Percentiles rank a stretch among this genome's conserved stretches.
Conservation (phyloP, 2,113 vertebrate species). For the Irena cyanogastra region DNA sequence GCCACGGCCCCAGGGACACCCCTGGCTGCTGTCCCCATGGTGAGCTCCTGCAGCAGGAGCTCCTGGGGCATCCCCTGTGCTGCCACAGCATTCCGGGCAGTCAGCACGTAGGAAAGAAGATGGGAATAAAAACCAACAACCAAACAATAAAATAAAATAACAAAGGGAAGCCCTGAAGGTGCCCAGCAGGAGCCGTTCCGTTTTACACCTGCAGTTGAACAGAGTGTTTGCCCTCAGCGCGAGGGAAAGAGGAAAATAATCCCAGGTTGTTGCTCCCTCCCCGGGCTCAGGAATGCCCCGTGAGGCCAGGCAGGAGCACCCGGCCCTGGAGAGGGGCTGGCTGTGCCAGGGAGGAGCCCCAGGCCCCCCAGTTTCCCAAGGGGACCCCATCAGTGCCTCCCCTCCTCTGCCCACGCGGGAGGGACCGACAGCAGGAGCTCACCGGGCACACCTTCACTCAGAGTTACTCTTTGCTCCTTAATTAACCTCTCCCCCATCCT, state of each 20-base stretch:
- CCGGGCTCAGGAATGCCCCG: neutral
- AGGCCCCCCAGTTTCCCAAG: neutral
- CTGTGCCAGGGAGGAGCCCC: neutral
- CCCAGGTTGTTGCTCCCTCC: fast-evolving
- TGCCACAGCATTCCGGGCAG: neutral
- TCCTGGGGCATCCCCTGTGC: fast-evolving
- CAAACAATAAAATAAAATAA: neutral
- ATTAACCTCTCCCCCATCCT: neutral
- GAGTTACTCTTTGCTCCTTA: neutral
- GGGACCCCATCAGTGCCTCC: neutral
- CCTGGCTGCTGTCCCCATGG: neutral
- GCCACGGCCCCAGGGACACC: neutral
- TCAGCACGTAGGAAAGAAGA: neutral
- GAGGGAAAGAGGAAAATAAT: fast-evolving
- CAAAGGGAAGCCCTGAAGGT: neutral
- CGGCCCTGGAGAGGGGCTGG: neutral
- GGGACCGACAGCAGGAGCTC: no score
- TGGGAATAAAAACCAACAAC: neutral
- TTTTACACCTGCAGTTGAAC: neutral
- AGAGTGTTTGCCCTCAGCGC: fast-evolving
- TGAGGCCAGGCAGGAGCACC: neutral
- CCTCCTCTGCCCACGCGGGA: fast-evolving
- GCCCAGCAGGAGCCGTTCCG: neutral
- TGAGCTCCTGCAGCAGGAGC: neutral
- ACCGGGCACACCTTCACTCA: fast-evolving